A percentile compares a stretch with the other conserved stretches of the same genome.
These are phyloP conservation scores for Atherinosoma microstoma DNA, from an alignment of 2,797 vertebrate genomes.

Conservation along the genomic window DNA sequence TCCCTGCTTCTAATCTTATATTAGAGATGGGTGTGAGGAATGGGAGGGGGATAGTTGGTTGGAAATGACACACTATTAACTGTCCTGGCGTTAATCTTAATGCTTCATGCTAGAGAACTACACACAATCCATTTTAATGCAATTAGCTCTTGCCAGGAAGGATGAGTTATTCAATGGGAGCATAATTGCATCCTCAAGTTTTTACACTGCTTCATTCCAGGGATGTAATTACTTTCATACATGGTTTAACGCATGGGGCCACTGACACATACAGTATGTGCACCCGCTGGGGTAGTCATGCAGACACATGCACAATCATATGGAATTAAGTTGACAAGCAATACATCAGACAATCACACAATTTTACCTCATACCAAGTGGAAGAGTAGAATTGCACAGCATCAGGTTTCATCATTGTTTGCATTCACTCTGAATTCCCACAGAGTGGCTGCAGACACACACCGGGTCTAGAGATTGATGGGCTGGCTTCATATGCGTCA, in stretches of 20 bases:
- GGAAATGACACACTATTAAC: conserved; percentile 83
- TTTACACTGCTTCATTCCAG: conserved; percentile 79
- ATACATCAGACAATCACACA: conserved; percentile 59
- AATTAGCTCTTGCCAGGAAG: conserved; percentile 84
- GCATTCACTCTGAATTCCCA: conserved; percentile 47
- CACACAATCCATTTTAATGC: conserved; percentile 86
- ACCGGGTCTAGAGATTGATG: conserved; percentile 53
- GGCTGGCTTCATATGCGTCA: conserved; percentile 43
- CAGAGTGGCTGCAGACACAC: conserved; percentile 35
- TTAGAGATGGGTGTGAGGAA: conserved; percentile 61
- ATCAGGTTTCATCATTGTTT: conserved; percentile 54
- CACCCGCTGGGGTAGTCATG: conserved; percentile 42
- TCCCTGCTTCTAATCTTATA: conserved; percentile 77
- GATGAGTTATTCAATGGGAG: conserved; percentile 85
- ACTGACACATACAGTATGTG: conserved; percentile 65
- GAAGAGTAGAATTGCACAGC: conserved; percentile 48
- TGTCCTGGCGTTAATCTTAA: conserved; percentile 83
- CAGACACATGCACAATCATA: conserved; percentile 47
- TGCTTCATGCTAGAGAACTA: conserved; percentile 76
- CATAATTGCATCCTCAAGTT: conserved; percentile 85
- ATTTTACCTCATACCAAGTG: conserved; percentile 68
- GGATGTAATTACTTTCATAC: conserved; percentile 85
- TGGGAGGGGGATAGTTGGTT: conserved; percentile 17
- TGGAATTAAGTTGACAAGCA: conserved; percentile 61
- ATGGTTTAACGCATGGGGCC: conserved; percentile 74